phyloP scores from a whole-genome alignment of 2,888 invertebrate genomes.

The Hymenopus coronatus region DNA sequence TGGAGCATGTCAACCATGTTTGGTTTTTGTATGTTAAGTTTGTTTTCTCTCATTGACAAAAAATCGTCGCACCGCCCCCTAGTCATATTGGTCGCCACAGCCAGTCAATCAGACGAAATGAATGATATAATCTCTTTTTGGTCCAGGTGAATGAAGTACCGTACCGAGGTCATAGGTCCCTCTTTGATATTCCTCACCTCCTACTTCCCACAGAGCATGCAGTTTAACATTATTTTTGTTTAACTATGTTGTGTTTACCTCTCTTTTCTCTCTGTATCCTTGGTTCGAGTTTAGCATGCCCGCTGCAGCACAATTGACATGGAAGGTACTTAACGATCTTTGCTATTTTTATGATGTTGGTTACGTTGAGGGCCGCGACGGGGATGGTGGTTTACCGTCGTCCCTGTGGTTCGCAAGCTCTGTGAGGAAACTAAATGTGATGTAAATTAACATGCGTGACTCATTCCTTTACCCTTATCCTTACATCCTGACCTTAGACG shows the following conservation, averaged over 20 bases:
- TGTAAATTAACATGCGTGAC: neutral
- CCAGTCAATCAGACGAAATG: neutral
- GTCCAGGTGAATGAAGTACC: neutral
- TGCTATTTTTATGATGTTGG: neutral
- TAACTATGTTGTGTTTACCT: neutral
- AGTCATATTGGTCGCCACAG: constrained; percentile 12
- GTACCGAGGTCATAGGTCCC: neutral
- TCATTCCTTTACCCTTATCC: neutral
- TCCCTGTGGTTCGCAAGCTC: neutral
- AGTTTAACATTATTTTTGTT: neutral
- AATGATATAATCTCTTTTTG: neutral
- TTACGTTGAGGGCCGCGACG: neutral
- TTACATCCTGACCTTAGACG: neutral
- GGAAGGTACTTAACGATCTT: neutral
- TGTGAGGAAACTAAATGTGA: constrained; percentile 19
- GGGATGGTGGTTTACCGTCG: neutral
- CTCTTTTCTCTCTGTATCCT: neutral
- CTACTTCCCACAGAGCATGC: neutral
- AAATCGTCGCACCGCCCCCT: neutral
- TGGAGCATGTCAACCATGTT: constrained; percentile 36
- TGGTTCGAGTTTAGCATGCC: neutral
- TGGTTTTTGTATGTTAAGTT: constrained; percentile 34
- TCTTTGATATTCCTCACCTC: neutral
- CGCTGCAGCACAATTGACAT: neutral
- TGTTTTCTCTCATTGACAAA: constrained; percentile 30